Evolutionary conservation across 1,140 invertebrate genomes (phyloP).

Genomic region (Drosophila pectinifera): DNA sequence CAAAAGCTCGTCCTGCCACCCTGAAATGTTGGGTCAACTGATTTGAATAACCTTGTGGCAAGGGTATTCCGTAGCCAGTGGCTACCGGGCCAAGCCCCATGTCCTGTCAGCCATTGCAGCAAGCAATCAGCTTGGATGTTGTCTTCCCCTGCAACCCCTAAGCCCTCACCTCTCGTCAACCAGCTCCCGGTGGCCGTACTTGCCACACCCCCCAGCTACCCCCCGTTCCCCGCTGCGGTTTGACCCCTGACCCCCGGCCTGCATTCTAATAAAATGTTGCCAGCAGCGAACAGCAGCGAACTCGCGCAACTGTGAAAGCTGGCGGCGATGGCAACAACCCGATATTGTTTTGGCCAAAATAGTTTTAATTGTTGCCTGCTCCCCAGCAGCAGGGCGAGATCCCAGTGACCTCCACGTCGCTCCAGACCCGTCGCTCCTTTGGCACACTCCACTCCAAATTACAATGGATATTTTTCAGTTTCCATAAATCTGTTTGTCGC

Average conservation of each 20-base stretch:
- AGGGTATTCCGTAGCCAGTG: conserved; percentile 25
- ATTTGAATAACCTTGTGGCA: conserved; percentile 24
- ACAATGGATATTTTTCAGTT: conserved; percentile 74
- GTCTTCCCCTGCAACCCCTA: conserved; percentile 17
- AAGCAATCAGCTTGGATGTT: conserved; percentile 77
- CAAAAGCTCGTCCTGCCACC: not conserved
- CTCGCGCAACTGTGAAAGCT: conserved; percentile 36
- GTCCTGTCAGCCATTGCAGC: conserved; percentile 71
- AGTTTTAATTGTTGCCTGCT: conserved; percentile 73
- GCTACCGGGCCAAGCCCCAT: conserved; percentile 41
- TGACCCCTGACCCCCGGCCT: conserved; percentile 60
- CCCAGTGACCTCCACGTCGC: conserved; percentile 11
- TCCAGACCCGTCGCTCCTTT: conserved; percentile 20
- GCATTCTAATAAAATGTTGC: conserved; percentile 76
- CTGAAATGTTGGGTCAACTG: not conserved
- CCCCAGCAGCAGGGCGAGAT: conserved; percentile 1
- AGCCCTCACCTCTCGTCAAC: not conserved
- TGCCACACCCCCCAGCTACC: not conserved
- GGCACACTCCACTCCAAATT: conserved; percentile 53
- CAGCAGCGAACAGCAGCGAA: conserved; percentile 55
- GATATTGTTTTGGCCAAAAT: conserved; percentile 81
- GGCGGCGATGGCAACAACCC: conserved; percentile 63
- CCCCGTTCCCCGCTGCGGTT: conserved; percentile 51
- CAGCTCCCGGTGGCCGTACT: conserved; percentile 1
- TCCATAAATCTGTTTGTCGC: conserved; percentile 80